Base-by-base conservation (phyloP, 2,888 invertebrate species). In the Hofmannophila pseudospretella region DNA sequence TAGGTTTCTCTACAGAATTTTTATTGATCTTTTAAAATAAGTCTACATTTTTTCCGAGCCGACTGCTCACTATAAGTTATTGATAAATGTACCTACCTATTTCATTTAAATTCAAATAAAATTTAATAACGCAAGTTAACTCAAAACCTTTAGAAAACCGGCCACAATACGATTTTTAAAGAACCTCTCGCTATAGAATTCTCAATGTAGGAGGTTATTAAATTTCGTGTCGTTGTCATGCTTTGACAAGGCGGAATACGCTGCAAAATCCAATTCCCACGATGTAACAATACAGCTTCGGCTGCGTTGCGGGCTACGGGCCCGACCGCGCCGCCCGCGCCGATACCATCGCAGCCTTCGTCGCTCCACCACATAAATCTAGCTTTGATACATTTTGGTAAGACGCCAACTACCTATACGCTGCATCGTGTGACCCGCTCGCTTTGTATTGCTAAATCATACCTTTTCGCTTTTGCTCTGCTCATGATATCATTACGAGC, bases 371-470 rank as follows among this genome's bases (percentile, higher is more conserved):
- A 75, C 81, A 85, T 85, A 85, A 86, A 86, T 86, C 81, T 79
- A 61, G 73, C 74, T 84, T 82, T 75, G 81, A 82, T 81, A 79
- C 74, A 75, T 80, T 82, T 85, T 84, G 85, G 85, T 84, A 76
- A 72, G 67, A 68, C 71, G 85, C 85, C 85, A 85, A 84, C 64
- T 68, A 36, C 38, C 42, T 34, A 47, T 47, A 53, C 54, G 49
- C 51, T 57, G 64, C 67, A 67, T 58, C 55, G 57, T 44, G 32
- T 48, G 41, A 32, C 42, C 45, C 49, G 42, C 26, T 28, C 46
- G 47, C 47, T 58, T 50, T 50, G 2, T 19, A 11, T 23, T 36
- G 25, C 48, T 47, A 61, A 68, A 67, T 67, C 68, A 61, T 58
- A 63, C 16, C 5, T n/a, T 20, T 8, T 7, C 20, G 1, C 5